phyloP scores from a whole-genome alignment of 2,797 vertebrate species.

The Arrhamphus sclerolepis region DNA sequence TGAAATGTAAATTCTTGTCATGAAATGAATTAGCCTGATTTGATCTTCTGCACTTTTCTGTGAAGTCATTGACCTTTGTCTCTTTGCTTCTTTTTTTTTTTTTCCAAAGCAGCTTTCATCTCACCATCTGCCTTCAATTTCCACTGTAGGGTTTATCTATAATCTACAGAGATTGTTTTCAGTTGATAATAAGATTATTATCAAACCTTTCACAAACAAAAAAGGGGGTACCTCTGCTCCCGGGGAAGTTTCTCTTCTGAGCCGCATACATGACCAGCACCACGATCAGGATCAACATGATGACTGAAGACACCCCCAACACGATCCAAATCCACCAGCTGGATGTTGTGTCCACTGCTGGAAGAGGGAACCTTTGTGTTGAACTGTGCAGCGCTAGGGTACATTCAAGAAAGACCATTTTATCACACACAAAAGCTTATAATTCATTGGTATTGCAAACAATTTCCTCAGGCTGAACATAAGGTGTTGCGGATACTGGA shows the following conservation, averaged over 20 bases:
- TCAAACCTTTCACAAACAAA: neutral
- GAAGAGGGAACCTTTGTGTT: constrained; percentile 14
- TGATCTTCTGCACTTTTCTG: neutral
- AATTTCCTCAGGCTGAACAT: no score
- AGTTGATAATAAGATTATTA: neutral
- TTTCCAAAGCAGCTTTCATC: neutral
- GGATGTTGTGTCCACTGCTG: neutral
- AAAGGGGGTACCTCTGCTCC: constrained; percentile 47
- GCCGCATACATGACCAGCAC: constrained; percentile 32
- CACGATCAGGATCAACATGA: constrained; percentile 42
- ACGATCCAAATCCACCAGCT: constrained; percentile 39
- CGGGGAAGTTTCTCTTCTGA: constrained; percentile 14
- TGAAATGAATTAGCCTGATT: constrained; percentile 2
- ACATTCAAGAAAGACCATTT: neutral
- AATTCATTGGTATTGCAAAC: no score
- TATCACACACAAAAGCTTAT: neutral
- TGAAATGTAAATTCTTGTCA: constrained; percentile 5
- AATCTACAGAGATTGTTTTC: neutral
- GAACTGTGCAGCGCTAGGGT: neutral
- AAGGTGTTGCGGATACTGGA: no score
- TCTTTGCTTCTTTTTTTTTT: neutral
- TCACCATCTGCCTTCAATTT: neutral
- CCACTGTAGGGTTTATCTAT: constrained; percentile 16
- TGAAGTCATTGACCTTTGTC: neutral
- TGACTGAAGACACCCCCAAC: constrained; percentile 9